Conservation (phyloP, 2,797 vertebrate genomes). For the Mastacembelus armatus region DNA sequence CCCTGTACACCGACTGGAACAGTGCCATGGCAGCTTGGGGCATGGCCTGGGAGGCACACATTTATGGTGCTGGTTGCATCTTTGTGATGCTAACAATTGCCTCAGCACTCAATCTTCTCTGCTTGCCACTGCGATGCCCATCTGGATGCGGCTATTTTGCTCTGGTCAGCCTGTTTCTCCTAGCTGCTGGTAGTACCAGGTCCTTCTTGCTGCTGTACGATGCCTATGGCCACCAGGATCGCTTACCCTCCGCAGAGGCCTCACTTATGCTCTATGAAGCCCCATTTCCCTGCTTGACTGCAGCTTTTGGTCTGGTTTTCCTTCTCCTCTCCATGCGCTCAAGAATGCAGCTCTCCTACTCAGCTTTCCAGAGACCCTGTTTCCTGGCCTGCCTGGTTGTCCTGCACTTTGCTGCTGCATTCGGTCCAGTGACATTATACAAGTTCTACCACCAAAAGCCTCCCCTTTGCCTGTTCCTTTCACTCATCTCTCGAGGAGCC, state of each 20-base stretch:
- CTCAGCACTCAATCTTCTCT: slow-evolving; percentile 86
- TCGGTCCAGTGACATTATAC: slow-evolving; percentile 84
- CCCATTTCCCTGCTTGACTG: slow-evolving; percentile 90
- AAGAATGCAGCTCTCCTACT: slow-evolving; percentile 85
- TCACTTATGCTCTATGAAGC: slow-evolving; percentile 88
- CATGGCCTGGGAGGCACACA: slow-evolving; percentile 90
- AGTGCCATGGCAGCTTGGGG: slow-evolving; percentile 92
- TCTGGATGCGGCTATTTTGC: slow-evolving; percentile 86
- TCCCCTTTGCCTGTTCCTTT: slow-evolving; percentile 85
- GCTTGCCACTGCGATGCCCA: slow-evolving; percentile 87
- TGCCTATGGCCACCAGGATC: slow-evolving; percentile 88
- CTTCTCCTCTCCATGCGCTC: slow-evolving; percentile 90
- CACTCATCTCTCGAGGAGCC: slow-evolving; percentile 87
- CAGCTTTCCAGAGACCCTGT: slow-evolving; percentile 86
- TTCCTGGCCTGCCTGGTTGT: slow-evolving; percentile 85
- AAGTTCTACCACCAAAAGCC: slow-evolving; percentile 82
- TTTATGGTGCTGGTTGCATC: slow-evolving; percentile 88
- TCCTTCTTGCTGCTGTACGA: slow-evolving; percentile 91
- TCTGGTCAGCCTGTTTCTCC: slow-evolving; percentile 87
- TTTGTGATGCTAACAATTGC: slow-evolving; percentile 86
- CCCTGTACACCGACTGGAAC: slow-evolving; percentile 89
- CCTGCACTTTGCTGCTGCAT: slow-evolving; percentile 85
- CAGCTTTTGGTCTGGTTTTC: slow-evolving; percentile 89
- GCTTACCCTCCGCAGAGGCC: slow-evolving; percentile 81
- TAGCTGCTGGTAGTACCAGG: slow-evolving; percentile 83